Percentiles rank a stretch among this genome's conserved stretches.
Evolutionary conservation across 2,113 vertebrate species (phyloP).

Genomic region (Spea multiplicata): DNA sequence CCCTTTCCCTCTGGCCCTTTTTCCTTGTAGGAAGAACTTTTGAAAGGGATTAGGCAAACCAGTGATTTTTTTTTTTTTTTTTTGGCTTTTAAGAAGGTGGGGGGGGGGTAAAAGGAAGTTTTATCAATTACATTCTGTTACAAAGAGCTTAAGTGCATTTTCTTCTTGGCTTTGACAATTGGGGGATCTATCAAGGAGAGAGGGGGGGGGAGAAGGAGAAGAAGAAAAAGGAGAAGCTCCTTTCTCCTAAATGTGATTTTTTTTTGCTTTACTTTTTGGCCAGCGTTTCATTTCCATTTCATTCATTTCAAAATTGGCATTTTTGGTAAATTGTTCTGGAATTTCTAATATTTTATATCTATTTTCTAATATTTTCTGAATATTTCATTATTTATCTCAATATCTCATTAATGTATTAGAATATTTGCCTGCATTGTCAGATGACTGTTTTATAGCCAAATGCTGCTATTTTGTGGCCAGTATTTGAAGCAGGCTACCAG

Average conservation of each 20-base stretch:
- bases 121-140: conserved; percentile 74
- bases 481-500: too few relatives aligned
- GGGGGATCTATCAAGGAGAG: conserved; percentile 32
- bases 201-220: not conserved
- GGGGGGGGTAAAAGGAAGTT: conserved; percentile 50
- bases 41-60: conserved; percentile 66
- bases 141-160: conserved; percentile 73
- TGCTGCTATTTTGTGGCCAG: too few relatives aligned
- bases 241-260: too few relatives aligned
- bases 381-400: too few relatives aligned
- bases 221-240: not conserved
- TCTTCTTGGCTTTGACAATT: conserved; percentile 69
- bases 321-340: too few relatives aligned
- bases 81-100: conserved; percentile 47
- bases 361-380: too few relatives aligned
- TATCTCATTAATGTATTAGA: too few relatives aligned
- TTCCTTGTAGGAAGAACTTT: conserved; percentile 51
- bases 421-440: too few relatives aligned
- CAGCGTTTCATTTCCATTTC: too few relatives aligned
- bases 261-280: not conserved
- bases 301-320: too few relatives aligned
- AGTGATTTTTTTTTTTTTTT: conserved; percentile 54
- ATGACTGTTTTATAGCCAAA: too few relatives aligned
- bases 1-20: conserved; percentile 14
- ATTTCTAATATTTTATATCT: too few relatives aligned